Evolutionary conservation across 2,888 invertebrate genomes (phyloP).

Genomic region (Camptogramma bilineatum): DNA sequence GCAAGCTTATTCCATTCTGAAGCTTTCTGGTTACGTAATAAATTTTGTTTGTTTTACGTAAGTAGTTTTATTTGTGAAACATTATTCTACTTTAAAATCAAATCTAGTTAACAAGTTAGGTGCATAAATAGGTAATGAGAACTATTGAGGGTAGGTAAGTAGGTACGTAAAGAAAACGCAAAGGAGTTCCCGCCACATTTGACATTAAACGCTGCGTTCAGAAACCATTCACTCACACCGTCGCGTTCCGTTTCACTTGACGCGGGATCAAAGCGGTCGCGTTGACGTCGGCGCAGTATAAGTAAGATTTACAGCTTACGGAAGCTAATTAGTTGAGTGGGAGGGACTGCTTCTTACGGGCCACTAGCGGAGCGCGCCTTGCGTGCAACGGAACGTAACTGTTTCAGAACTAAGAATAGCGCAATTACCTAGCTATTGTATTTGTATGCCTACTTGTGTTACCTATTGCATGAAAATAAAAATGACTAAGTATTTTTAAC

Average conservation of each 20-base stretch:
- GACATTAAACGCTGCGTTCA: slow-evolving; percentile 77
- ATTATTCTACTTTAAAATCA: too few species aligned
- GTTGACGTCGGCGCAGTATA: slow-evolving; percentile 71
- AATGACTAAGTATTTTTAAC: too few species aligned
- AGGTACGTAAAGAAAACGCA: slow-evolving; percentile 49
- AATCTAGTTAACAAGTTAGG: background rate
- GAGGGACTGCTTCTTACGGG: slow-evolving; percentile 59
- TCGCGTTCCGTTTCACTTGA: slow-evolving; percentile 74
- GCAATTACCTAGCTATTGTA: slow-evolving; percentile 15
- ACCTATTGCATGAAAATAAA: too few species aligned
- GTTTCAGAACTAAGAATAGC: slow-evolving; percentile 52
- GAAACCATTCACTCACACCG: slow-evolving; percentile 67
- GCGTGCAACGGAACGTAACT: slow-evolving; percentile 66
- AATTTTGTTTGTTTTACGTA: too few species aligned
- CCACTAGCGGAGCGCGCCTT: slow-evolving; percentile 60
- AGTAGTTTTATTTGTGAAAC: too few species aligned
- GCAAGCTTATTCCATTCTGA: too few species aligned
- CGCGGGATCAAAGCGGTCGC: slow-evolving; percentile 76
- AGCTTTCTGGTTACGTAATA: too few species aligned
- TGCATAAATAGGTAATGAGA: slow-evolving; percentile 20
- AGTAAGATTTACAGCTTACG: slow-evolving; percentile 80
- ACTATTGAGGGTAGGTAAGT: slow-evolving; percentile 20
- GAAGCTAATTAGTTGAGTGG: slow-evolving; percentile 79
- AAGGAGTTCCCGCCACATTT: slow-evolving; percentile 71
- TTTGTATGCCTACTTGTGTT: background rate